phyloP scores from a whole-genome alignment of 1,140 invertebrate genomes.

The Bemisia tabaci region DNA sequence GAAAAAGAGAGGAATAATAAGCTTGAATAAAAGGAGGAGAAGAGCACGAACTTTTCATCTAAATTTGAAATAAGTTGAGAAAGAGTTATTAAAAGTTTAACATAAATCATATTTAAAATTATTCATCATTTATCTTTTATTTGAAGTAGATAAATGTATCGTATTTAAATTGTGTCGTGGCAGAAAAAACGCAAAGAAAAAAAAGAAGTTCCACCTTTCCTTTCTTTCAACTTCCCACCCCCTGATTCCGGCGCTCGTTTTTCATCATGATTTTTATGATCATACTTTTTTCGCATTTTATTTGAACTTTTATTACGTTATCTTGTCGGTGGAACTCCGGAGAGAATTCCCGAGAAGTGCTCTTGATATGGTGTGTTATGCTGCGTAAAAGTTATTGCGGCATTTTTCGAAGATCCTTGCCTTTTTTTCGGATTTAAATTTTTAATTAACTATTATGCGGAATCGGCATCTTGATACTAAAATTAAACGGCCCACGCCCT shows the following conservation, averaged over 20 bases:
- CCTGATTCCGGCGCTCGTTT: background rate
- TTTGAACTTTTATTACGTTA: background rate
- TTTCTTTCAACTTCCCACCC: background rate
- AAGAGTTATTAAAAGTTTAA: background rate
- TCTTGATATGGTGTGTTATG: background rate
- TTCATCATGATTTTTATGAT: background rate
- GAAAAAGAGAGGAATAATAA: background rate
- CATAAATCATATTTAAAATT: slow-evolving; percentile 1
- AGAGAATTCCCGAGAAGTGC: background rate
- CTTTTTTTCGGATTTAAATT: background rate
- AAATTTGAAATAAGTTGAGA: background rate
- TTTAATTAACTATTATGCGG: background rate
- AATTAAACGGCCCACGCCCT: too few relatives aligned
- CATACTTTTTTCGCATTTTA: background rate
- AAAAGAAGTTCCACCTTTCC: background rate
- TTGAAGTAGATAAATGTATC: background rate
- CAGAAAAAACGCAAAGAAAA: background rate
- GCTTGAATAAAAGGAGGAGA: background rate
- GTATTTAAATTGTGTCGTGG: background rate
- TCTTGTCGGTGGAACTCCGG: background rate
- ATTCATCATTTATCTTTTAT: background rate
- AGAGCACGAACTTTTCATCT: background rate
- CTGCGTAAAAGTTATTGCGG: background rate
- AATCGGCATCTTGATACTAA: background rate
- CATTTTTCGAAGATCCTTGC: background rate